Conservation (phyloP, 2,888 invertebrate species). For the Adineta ricciae region DNA sequence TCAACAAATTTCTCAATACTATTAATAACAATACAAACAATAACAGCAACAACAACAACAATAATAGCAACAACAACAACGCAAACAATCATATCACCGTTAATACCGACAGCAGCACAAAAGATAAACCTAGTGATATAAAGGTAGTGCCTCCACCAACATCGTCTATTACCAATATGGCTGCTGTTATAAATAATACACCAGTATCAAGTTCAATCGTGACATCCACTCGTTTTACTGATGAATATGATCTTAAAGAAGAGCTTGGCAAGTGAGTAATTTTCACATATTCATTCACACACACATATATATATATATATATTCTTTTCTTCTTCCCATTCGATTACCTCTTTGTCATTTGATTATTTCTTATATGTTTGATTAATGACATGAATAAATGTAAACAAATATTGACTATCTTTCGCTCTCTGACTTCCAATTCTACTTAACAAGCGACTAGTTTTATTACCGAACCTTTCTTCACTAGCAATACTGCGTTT, state of each 20-base stretch:
- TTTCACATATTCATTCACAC: too few relatives aligned
- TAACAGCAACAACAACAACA: background rate
- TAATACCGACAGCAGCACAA: background rate
- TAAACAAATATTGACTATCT: background rate
- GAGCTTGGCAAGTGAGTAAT: slow-evolving; percentile 32
- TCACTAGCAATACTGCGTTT: background rate
- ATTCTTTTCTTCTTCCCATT: background rate
- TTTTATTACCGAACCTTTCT: background rate
- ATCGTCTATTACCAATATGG: background rate
- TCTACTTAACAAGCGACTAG: background rate
- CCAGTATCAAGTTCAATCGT: background rate
- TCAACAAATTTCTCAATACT: background rate
- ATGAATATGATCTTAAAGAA: slow-evolving; percentile 34
- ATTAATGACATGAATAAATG: background rate
- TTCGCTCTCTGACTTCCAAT: background rate
- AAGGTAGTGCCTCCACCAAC: background rate
- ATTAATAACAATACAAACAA: background rate
- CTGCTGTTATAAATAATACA: background rate
- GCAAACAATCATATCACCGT: background rate
- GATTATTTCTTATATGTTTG: background rate
- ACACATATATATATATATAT: background rate
- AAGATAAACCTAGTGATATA: background rate
- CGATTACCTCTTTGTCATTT: background rate
- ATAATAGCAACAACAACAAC: background rate
- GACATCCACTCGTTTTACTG: slow-evolving; percentile 30